These are phyloP conservation scores for Ormyrus pomaceus DNA, from an alignment of 2,888 invertebrate species.

Conservation along the genomic window DNA sequence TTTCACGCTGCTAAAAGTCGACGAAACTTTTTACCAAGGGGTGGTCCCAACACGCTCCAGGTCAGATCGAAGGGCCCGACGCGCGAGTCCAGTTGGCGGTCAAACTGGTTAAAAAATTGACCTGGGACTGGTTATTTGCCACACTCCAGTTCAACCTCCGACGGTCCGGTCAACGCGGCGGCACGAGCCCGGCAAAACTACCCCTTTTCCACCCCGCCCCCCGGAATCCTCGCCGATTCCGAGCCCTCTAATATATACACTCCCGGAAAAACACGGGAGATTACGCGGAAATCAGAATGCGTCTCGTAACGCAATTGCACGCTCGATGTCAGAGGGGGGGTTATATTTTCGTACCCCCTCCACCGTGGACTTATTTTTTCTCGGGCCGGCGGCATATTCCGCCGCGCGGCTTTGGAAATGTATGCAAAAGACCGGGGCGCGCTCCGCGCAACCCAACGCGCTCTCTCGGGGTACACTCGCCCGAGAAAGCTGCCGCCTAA, in stretches of 20 bases:
- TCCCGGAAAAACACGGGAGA: background rate
- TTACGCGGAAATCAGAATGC: constrained; percentile 36
- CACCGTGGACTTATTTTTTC: background rate
- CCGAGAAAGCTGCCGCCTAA: constrained; percentile 60
- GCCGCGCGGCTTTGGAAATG: constrained; percentile 66
- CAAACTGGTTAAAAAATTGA: constrained; percentile 43
- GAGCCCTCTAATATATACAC: background rate
- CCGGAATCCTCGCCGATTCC: background rate
- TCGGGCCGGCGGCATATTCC: constrained; percentile 65
- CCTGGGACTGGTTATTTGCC: constrained; percentile 35
- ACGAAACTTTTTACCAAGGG: background rate
- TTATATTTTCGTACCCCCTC: constrained; percentile 60
- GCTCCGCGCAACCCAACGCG: constrained; percentile 72
- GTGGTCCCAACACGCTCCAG: background rate
- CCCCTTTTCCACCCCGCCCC: too few species aligned
- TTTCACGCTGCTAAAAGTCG: background rate
- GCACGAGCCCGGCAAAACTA: too few species aligned
- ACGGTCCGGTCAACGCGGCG: constrained; percentile 4
- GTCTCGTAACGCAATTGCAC: constrained; percentile 28
- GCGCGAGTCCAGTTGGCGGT: background rate
- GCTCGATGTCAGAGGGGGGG: constrained; percentile 25
- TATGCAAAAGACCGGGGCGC: constrained; percentile 73
- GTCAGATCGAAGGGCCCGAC: background rate
- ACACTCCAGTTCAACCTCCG: constrained; percentile 25
- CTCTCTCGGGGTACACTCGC: constrained; percentile 63